phyloP scores from a whole-genome alignment of 2,113 vertebrate genomes.

The Dasyornis broadbenti region DNA sequence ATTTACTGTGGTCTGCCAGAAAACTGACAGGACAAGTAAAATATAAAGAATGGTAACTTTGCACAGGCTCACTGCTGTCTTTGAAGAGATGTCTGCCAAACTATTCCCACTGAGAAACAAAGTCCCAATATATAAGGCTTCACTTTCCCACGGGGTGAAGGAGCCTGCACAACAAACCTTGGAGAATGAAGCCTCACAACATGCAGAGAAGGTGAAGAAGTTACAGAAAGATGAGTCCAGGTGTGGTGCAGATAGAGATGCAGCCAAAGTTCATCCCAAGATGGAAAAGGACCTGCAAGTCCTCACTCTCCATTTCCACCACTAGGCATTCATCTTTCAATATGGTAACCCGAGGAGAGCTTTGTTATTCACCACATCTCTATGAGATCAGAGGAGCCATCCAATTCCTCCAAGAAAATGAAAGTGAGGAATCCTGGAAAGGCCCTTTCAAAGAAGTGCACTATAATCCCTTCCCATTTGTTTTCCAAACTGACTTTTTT shows the following conservation, averaged over 20 bases:
- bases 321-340: neutral
- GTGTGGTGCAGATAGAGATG: neutral
- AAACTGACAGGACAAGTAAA: slow-evolving; percentile 42
- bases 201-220: neutral
- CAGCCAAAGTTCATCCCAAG: neutral
- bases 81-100: slow-evolving; percentile 11
- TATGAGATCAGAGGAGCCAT: neutral
- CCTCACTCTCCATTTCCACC: neutral
- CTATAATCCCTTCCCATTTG: neutral
- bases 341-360: neutral
- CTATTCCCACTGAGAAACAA: neutral
- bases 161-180: neutral
- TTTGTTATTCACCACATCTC: neutral
- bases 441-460: neutral
- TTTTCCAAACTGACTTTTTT: neutral
- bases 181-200: rapidly evolving
- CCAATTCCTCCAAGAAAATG: neutral
- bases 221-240: neutral
- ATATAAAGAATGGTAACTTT: slow-evolving; percentile 55
- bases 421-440: neutral
- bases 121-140: neutral
- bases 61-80: slow-evolving; percentile 2
- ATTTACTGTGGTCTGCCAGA: slow-evolving; percentile 44
- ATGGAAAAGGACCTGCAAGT: neutral
- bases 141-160: neutral